Conservation (phyloP, 2,888 invertebrate species). For the Tineola bisselliella region DNA sequence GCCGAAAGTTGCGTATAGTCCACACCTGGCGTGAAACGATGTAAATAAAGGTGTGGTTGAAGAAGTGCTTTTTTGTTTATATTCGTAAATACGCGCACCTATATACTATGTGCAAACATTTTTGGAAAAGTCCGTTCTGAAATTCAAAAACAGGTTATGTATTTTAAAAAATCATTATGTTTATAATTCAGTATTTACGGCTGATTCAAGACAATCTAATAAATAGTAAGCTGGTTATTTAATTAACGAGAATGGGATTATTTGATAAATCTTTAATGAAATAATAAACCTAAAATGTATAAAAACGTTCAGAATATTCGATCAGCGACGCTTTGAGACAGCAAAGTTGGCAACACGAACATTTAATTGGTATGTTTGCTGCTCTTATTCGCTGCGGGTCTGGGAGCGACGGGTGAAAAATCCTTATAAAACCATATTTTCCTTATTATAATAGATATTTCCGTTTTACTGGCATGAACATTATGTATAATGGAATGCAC, state of each 20-base stretch:
- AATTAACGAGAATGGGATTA: background rate
- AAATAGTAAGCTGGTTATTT: too few species aligned
- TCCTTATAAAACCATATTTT: background rate
- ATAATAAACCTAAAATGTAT: background rate
- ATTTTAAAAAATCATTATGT: too few species aligned
- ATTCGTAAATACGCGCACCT: too few species aligned
- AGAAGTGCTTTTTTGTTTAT: too few species aligned
- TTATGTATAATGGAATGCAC: conserved; percentile 74
- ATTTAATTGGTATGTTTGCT: conserved; percentile 19
- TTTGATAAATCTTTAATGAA: background rate
- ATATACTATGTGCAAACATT: too few species aligned
- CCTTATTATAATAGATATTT: background rate
- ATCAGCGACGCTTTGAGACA: background rate
- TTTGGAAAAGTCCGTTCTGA: too few species aligned
- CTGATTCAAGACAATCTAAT: too few species aligned
- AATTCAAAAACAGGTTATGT: too few species aligned
- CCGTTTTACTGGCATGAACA: conserved; percentile 14
- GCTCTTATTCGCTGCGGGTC: conserved; percentile 22
- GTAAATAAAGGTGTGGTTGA: too few species aligned
- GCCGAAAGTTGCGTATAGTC: too few species aligned
- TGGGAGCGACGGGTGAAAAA: conserved; percentile 26
- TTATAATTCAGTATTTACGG: too few species aligned
- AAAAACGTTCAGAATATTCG: background rate
- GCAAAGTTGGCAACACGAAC: background rate
- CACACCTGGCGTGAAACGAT: too few species aligned